phyloP scores from a whole-genome alignment of 2,113 vertebrate genomes.

The Carlito syrichta region DNA sequence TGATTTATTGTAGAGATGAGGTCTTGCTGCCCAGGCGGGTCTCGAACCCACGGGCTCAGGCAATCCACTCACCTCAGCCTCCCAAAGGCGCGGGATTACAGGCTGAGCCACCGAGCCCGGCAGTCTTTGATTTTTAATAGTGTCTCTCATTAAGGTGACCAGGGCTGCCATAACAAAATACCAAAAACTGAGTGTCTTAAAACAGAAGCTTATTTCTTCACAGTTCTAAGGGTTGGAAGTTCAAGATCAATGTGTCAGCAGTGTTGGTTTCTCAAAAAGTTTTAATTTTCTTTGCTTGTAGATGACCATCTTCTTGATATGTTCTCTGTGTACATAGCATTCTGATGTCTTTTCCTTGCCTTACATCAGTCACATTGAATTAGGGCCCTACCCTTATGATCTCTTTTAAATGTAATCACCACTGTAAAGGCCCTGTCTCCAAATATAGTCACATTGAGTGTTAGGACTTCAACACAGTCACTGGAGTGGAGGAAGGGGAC shows the following conservation, averaged over 20 bases:
- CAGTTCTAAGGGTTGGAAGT: not conserved
- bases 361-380: not conserved
- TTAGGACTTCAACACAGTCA: not conserved
- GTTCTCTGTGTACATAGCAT: not conserved
- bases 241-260: not conserved
- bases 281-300: not conserved
- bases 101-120: no score
- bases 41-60: no score
- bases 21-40: no score
- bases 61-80: no score
- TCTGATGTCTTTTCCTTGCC: not conserved
- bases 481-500: rapidly evolving
- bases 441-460: not conserved
- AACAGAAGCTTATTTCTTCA: not conserved
- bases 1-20: no score
- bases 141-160: not conserved
- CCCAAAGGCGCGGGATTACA: no score
- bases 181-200: not conserved
- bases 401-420: not conserved
- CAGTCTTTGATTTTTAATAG: not conserved
- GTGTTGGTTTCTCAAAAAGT: not conserved
- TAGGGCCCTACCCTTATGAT: not conserved
- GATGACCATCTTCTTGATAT: not conserved
- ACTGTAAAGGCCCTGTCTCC: not conserved
- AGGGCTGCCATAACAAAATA: not conserved